These are phyloP conservation scores for Ornithoptera alexandrae DNA, from an alignment of 2,888 invertebrate species.

Conservation along the genomic window DNA sequence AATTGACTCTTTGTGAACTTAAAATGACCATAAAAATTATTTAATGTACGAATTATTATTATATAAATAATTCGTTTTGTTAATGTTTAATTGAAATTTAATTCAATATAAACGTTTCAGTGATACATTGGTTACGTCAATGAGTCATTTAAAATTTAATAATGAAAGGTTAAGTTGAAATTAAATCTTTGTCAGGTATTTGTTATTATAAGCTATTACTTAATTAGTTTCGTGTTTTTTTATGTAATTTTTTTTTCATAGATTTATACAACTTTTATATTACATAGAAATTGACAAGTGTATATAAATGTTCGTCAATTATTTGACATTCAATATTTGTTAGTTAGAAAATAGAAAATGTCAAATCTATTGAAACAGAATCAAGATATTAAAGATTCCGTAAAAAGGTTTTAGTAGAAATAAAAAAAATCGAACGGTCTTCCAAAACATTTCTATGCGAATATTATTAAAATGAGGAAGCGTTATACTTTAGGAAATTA, in stretches of 20 bases:
- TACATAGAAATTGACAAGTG: too few species aligned
- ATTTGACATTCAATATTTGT: too few species aligned
- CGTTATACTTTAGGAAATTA: conserved; percentile 25
- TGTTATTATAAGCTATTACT: not conserved
- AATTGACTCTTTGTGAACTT: not conserved
- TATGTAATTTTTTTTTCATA: not conserved
- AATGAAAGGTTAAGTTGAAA: not conserved
- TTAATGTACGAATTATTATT: not conserved
- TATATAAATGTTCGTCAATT: too few species aligned
- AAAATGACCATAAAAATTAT: not conserved
- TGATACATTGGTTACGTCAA: not conserved
- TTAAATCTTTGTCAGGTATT: not conserved
- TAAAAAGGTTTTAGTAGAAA: not conserved
- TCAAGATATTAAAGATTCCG: not conserved
- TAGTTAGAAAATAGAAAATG: too few species aligned
- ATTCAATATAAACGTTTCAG: too few species aligned
- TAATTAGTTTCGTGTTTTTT: not conserved
- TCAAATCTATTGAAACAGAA: too few species aligned
- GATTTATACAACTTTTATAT: too few species aligned
- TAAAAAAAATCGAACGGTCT: not conserved
- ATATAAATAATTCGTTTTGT: not conserved
- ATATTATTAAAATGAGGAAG: conserved; percentile 16
- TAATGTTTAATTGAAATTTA: not conserved
- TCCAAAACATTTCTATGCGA: conserved; percentile 10
- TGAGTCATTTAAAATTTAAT: not conserved